Base-by-base conservation (phyloP, 2,113 vertebrate species). In the Sakesphorus luctuosus region DNA sequence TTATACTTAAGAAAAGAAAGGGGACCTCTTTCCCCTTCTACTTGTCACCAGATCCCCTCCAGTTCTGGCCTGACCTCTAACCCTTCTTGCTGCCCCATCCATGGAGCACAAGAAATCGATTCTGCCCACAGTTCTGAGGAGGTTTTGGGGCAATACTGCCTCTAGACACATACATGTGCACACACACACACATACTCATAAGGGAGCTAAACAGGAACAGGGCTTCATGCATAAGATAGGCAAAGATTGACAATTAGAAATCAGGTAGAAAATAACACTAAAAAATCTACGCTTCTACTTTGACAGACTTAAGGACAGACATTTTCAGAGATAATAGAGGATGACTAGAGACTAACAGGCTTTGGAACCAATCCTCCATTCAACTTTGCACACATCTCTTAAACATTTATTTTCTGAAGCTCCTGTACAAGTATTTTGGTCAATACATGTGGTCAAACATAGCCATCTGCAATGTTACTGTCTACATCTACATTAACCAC, bases 111-210 rank as follows among this genome's bases (percentile, higher is more conserved):
- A 71, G 28, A 88, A 75, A 63, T n/a, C 31, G 52, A 6, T 66
- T 78, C 53, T 66, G 13, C 20, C 15, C 26, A n/a, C 38, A 68
- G 4, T 12, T 4, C 21, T 31, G 38, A 40, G 62, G 25, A 76
- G 47, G 17, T 31, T 63, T 63, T 50, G 59, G 49, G 29, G 18
- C 44, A 46, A 14, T 31, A 2, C 33, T 50, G 33, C 35, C 25
- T n/a, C n/a, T 46, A 31, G 49, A 53, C 5, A 5, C 2, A 5
- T 1, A 20, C 2, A 10, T 9, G 1, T 28, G 36, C 35, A 8
- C 36, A 35, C 0, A 0, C 36, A 13, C 33, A 58, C 28, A 58
- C 21, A 24, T 0, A 0, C 44, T 46, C 36, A 7, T 29, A 25
- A 25, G 33, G 3, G 26, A 86, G 7, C 18, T 53, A 18, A 74